Base-by-base conservation (phyloP, 1,140 invertebrate species). In the Planococcus citri region DNA sequence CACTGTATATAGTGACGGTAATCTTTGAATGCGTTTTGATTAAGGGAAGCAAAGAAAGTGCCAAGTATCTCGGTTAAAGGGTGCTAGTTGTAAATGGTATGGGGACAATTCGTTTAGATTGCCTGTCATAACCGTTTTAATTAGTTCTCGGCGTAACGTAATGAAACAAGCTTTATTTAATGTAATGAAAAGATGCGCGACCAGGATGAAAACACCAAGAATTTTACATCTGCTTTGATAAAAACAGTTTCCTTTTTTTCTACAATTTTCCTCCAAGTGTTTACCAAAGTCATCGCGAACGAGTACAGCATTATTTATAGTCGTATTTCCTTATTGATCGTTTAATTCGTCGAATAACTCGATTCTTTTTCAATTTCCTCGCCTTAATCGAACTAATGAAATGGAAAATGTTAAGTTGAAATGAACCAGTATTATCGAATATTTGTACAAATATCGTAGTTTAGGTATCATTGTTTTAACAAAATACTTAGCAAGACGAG, bases 81-180 rank as follows among this genome's bases (percentile, higher is more conserved):
- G 60, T 64, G 60, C 60, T 21, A 64, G 60, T n/a, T n/a, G 24
- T 64, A 64, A 64, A 64, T 64, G 60, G 60, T 24, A 64, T 64
- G 60, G 60, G 60, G 60, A 64, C 60, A 64, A 64, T 64, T 64
- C 60, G 60, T 64, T 64, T 64, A 64, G 60, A 64, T 64, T 64
- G 60, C 60, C 60, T 64, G 60, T 64, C 60, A 64, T 64, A 64
- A 64, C 60, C 60, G 60, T 64, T 64, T 64, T 64, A 64, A 64
- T 64, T 64, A 64, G 60, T 64, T 64, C 60, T 64, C 25, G 25
- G 60, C 60, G 60, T 64, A 64, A 64, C 60, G 60, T 64, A 64
- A 64, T 64, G 60, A 64, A 64, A 64, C 60, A 64, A 64, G 60
- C 60, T 64, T 64, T 64, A 64, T 64, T 64, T 64, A 64, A 64